These are phyloP conservation scores for Drosophila diplacantha DNA, from an alignment of 2,888 invertebrate species.

Conservation along the genomic window DNA sequence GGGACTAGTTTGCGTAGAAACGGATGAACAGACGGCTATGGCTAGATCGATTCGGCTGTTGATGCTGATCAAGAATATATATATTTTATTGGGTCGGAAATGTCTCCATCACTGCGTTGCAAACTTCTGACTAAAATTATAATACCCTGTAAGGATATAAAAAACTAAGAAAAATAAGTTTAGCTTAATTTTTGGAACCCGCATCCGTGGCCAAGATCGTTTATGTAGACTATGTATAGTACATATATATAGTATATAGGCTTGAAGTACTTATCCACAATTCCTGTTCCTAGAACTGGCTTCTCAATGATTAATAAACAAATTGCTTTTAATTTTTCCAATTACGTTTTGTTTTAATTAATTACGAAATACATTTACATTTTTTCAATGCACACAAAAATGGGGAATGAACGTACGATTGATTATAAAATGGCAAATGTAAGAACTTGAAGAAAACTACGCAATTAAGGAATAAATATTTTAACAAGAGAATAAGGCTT, in stretches of 20 bases:
- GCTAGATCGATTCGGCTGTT: no score
- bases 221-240: no score
- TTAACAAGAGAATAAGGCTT: conserved; percentile 37
- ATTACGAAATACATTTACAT: conserved; percentile 59
- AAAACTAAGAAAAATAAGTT: neutral
- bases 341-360: conserved; percentile 43
- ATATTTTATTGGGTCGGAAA: no score
- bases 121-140: no score
- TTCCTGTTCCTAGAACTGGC: neutral
- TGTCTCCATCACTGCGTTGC: no score
- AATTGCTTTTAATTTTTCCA: conserved; percentile 8
- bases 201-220: neutral
- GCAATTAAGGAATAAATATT: conserved; percentile 26
- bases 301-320: neutral
- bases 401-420: conserved; percentile 36
- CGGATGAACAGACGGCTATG: no score
- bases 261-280: no score
- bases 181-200: neutral
- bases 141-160: no score
- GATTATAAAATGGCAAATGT: conserved; percentile 30
- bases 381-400: conserved; percentile 48
- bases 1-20: no score
- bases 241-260: neutral
- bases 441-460: conserved; percentile 10
- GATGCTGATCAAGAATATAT: no score